These are phyloP conservation scores for Lophochroa leadbeateri DNA, from an alignment of 2,113 vertebrate genomes.

Conservation along the genomic window DNA sequence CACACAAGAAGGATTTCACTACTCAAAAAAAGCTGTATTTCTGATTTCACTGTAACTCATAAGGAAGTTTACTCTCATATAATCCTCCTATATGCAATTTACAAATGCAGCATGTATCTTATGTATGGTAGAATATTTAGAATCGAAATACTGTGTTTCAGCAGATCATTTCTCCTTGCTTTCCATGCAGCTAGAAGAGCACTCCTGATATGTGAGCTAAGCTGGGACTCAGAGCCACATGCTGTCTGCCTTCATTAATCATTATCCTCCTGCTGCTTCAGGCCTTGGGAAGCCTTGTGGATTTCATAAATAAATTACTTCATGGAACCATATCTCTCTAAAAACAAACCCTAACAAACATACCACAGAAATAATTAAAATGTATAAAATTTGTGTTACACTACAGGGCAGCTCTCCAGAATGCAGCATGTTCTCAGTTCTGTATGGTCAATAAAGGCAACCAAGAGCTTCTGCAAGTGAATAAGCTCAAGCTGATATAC, in stretches of 20 bases:
- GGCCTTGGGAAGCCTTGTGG: not conserved
- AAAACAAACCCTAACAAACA: constrained; percentile 24
- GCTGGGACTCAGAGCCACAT: not conserved
- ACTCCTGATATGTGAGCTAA: not conserved
- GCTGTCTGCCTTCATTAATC: constrained; percentile 60
- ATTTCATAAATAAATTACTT: constrained; percentile 53
- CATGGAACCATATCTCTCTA: not conserved
- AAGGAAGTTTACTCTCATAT: not conserved
- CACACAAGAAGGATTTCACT: not conserved
- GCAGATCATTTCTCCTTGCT: not conserved
- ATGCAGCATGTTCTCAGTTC: not conserved
- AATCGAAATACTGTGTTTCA: not conserved
- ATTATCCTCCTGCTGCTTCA: not conserved
- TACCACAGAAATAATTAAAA: not conserved
- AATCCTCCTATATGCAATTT: not conserved
- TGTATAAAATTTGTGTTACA: not conserved
- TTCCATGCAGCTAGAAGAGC: not conserved
- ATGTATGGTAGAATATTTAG: not conserved
- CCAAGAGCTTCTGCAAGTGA: not conserved
- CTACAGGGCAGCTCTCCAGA: not conserved
- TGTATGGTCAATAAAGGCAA: not conserved
- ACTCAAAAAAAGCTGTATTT: not conserved
- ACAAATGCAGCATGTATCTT: not conserved
- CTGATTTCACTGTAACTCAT: not conserved
- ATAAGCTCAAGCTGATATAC: not conserved